Evolutionary conservation across 2,888 invertebrate genomes (phyloP).

Genomic region (Scaptomyza reducta): DNA sequence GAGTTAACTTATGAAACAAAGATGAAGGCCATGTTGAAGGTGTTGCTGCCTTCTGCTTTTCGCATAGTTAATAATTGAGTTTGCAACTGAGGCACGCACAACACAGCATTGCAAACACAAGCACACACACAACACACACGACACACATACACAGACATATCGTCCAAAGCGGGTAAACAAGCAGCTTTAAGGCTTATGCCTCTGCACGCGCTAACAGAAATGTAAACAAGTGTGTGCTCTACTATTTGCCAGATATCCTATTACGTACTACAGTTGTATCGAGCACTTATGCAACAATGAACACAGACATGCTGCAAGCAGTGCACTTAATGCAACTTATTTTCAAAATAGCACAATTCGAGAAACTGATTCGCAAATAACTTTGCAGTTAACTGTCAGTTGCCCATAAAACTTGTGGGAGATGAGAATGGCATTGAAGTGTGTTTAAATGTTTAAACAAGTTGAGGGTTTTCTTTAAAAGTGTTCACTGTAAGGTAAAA

Average conservation of each 20-base stretch:
- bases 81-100: constrained; percentile 74
- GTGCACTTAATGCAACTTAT: not conserved
- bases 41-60: constrained; percentile 61
- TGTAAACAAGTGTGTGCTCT: constrained; percentile 13
- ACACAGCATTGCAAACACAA: constrained; percentile 21
- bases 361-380: not conserved
- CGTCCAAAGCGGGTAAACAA: constrained; percentile 16
- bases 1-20: constrained; percentile 49
- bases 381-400: not conserved
- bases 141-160: constrained; percentile 20
- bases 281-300: not conserved
- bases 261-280: not conserved
- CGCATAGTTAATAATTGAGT: constrained; percentile 76
- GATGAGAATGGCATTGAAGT: not conserved
- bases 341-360: not conserved
- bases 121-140: constrained; percentile 12
- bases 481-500: too few relatives aligned
- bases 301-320: not conserved
- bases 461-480: too few relatives aligned
- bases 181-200: constrained; percentile 52
- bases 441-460: too few relatives aligned
- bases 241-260: not conserved
- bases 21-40: constrained; percentile 53
- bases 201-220: constrained; percentile 42
- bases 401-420: too few relatives aligned